Conservation (phyloP, 2,113 vertebrate genomes). For the Myotis brandtii region DNA sequence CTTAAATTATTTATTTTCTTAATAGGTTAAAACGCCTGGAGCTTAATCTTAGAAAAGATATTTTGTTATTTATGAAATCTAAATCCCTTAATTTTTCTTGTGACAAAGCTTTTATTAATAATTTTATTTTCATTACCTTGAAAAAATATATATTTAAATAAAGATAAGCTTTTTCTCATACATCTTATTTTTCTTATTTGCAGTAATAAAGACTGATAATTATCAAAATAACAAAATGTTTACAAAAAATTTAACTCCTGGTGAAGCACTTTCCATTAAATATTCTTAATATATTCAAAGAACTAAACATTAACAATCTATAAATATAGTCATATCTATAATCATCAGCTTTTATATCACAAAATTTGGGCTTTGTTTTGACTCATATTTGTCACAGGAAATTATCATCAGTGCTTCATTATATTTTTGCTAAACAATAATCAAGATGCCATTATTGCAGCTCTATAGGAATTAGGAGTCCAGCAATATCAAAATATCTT, state of each 20-base stretch:
- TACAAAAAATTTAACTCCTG: constrained; percentile 59
- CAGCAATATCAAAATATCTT: constrained; percentile 66
- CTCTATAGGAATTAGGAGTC: constrained; percentile 54
- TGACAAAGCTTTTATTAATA: constrained; percentile 60
- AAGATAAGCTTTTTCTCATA: constrained; percentile 61
- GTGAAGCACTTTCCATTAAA: constrained; percentile 70
- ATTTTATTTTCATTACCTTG: constrained; percentile 60
- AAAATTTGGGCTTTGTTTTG: constrained; percentile 54
- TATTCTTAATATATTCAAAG: constrained; percentile 44
- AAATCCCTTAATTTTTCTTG: constrained; percentile 69
- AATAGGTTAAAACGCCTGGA: constrained; percentile 64
- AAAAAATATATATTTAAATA: constrained; percentile 66
- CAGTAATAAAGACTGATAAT: constrained; percentile 51
- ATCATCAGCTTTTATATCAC: constrained; percentile 15
- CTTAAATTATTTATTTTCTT: constrained; percentile 68
- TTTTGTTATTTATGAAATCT: constrained; percentile 64
- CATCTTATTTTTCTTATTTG: constrained; percentile 63
- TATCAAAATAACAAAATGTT: constrained; percentile 65
- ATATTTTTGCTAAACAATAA: constrained; percentile 52
- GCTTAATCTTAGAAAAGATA: constrained; percentile 65
- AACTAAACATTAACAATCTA: constrained; percentile 48
- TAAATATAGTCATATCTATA: constrained; percentile 32
- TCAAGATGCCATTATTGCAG: constrained; percentile 47
- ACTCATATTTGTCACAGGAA: constrained; percentile 19
- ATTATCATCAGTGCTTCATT: constrained; percentile 59